Evolutionary conservation across 1,140 invertebrate genomes (phyloP), one percentile per base, ranked within the genome.

Genomic region (Sycophila sp.): DNA sequence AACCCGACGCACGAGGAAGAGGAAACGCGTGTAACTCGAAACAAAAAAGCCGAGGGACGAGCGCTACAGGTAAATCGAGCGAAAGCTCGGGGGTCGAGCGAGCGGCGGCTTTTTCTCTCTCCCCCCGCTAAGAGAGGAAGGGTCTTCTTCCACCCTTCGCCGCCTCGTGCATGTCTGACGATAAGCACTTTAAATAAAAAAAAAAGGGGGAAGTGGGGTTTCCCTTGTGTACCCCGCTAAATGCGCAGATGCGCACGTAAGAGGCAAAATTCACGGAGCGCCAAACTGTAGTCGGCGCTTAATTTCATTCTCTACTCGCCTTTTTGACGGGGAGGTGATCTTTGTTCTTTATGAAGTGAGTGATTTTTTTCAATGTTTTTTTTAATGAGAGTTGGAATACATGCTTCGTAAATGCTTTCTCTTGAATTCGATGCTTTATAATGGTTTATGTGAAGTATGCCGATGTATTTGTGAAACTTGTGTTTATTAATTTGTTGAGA

Each of bases 131-230:
- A 17, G 15, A 24, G 17, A 15, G 4, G 17, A 53, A 36, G 30
- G 53, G n/a, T 36, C 53, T 56, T 56, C 53, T 32, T n/a, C 30
- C 7, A 22, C 56, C 22, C 42, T 34, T 22, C 38, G 45, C 13
- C 17, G 53, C 36, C 19, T 11, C 26, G 59, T 62, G 42, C 67
- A 69, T 62, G 67, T 63, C 68, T 59, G 68, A 55, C 59, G 68
- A 69, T 69, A 69, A 63, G 36, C 47, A 69, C 59, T 69, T 69
- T 45, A 63, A 69, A 69, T 63, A 69, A 34, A 53, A 60, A 47
- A 51, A n/a, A 38, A 42, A 22, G 32, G 28, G 30, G 13, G 30
- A 24, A 60, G 22, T 11, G 32, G 40, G 40, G 8, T n/a, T 15
- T 15, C 40, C 13, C 13, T 5, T 42, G 40, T 42, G 40, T 42